Percentiles rank a stretch among this genome's conserved stretches.
phyloP scores from a whole-genome alignment of 2,888 invertebrate species.

The Ptilodon capucinus region DNA sequence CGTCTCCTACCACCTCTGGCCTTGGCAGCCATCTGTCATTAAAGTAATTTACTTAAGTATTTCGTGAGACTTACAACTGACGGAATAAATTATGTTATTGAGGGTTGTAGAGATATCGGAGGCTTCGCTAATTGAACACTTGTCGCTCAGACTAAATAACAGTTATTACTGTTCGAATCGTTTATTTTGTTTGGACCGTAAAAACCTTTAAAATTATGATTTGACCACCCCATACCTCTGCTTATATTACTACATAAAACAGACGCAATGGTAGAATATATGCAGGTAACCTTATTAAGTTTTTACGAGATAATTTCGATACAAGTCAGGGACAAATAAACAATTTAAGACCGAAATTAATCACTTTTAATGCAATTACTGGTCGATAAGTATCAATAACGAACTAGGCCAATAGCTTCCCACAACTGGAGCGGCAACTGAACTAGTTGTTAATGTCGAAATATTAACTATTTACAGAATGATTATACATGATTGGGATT shows the following conservation, averaged over 20 bases:
- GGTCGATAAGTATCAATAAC: neutral
- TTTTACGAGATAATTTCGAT: neutral
- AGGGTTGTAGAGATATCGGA: neutral
- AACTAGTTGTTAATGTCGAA: neutral
- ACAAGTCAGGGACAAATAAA: neutral
- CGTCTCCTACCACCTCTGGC: too few relatives aligned
- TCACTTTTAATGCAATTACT: neutral
- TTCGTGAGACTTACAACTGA: neutral
- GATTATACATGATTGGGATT: neutral
- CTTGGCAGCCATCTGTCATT: too few relatives aligned
- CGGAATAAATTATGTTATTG: neutral
- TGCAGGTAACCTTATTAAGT: neutral
- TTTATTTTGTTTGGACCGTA: too few relatives aligned
- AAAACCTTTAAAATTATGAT: too few relatives aligned
- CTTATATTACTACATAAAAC: neutral
- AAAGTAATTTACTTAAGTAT: too few relatives aligned
- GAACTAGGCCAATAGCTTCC: neutral
- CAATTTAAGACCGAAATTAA: neutral
- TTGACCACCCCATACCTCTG: too few relatives aligned
- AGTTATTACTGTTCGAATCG: neutral
- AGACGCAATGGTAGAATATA: neutral
- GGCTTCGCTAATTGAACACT: neutral
- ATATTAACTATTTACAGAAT: neutral
- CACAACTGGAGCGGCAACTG: neutral
- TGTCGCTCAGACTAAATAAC: neutral